phyloP scores from a whole-genome alignment of 2,888 invertebrate genomes.

The Drosophila stalkeri region DNA sequence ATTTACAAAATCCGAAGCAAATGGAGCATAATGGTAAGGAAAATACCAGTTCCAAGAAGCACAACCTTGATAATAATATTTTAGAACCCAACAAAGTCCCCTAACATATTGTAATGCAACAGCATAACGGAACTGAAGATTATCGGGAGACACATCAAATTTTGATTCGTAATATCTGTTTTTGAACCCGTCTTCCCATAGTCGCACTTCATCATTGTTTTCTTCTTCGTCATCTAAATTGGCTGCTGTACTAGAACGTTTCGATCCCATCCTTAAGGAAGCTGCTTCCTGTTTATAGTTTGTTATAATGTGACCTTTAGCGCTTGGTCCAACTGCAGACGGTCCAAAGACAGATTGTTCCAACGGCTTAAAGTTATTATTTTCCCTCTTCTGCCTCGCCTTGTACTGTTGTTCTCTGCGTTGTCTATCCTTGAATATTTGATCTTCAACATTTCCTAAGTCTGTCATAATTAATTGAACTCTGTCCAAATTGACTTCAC shows the following conservation, averaged over 20 bases:
- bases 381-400: slow-evolving; percentile 88
- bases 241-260: slow-evolving; percentile 62
- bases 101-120: slow-evolving; percentile 97
- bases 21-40: slow-evolving; percentile 99
- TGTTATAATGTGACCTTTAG: slow-evolving; percentile 86
- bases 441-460: slow-evolving; percentile 97
- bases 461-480: slow-evolving; percentile 98
- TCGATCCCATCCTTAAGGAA: slow-evolving; percentile 85
- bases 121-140: slow-evolving; percentile 94
- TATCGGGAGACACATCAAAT: slow-evolving; percentile 91
- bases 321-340: slow-evolving; percentile 86
- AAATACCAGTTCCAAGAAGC: slow-evolving; percentile 99
- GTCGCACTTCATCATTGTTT: slow-evolving; percentile 86
- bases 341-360: slow-evolving; percentile 92
- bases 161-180: slow-evolving; percentile 98
- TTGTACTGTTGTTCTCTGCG: slow-evolving; percentile 93
- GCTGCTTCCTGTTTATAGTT: slow-evolving; percentile 91
- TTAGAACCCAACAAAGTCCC: slow-evolving; percentile 98
- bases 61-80: slow-evolving; percentile 99
- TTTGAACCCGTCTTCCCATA: slow-evolving; percentile 99
- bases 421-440: slow-evolving; percentile 97
- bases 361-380: slow-evolving; percentile 89
- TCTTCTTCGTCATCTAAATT: slow-evolving; percentile 83
- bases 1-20: slow-evolving; percentile 99
- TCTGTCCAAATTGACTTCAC: slow-evolving; percentile 95